These are phyloP conservation scores for Nerophis lumbriciformis DNA, from an alignment of 2,113 vertebrate genomes.

Conservation along the genomic window DNA sequence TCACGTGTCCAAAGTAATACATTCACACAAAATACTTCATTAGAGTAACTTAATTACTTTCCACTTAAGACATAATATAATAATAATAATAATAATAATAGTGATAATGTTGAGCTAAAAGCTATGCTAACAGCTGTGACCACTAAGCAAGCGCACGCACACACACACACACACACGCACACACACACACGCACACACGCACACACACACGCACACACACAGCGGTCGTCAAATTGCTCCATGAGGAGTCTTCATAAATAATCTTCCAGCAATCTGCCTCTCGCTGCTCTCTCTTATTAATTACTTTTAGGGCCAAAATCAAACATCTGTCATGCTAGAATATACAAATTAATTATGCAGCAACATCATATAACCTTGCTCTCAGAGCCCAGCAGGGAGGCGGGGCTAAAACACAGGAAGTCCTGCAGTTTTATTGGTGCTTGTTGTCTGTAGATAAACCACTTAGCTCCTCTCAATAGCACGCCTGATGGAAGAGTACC, in stretches of 20 bases:
- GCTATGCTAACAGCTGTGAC: slow-evolving; percentile 58
- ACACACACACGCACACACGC: slow-evolving; percentile 11
- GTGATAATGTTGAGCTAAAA: neutral
- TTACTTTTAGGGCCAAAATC: slow-evolving; percentile 77
- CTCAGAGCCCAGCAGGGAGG: slow-evolving; percentile 19
- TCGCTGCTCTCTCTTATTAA: slow-evolving; percentile 74
- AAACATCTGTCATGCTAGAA: slow-evolving; percentile 78
- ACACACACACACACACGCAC: slow-evolving; percentile 21
- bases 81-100: neutral
- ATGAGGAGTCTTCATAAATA: slow-evolving; percentile 77
- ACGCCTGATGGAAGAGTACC: no score
- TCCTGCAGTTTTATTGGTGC: no score
- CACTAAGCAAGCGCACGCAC: slow-evolving; percentile 29
- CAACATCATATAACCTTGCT: slow-evolving; percentile 55
- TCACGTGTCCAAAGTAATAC: no score
- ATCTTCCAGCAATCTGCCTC: slow-evolving; percentile 77
- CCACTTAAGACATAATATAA: neutral
- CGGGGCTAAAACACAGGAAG: neutral
- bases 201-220: slow-evolving; percentile 10
- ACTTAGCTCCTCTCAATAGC: no score
- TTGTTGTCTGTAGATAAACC: no score
- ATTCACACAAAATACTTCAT: neutral
- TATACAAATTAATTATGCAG: slow-evolving; percentile 81
- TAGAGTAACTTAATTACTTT: neutral
- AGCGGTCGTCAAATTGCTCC: slow-evolving; percentile 40